Conservation (phyloP, 2,888 invertebrate genomes). For the Cataglyphis cursor region DNA sequence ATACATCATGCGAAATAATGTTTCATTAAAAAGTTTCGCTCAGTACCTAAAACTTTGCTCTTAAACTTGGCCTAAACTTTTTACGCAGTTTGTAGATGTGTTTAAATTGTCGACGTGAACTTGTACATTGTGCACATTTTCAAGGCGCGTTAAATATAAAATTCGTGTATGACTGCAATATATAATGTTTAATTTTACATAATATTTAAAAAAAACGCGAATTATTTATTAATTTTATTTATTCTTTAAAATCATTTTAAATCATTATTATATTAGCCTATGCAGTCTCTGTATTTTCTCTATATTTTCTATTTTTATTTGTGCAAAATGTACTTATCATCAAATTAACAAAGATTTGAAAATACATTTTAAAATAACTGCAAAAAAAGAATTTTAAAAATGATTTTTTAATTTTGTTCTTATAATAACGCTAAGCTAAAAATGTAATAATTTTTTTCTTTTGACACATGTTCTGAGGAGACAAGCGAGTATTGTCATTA, state of each 20-base stretch:
- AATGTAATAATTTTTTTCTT: not conserved
- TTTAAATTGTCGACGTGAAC: constrained; percentile 28
- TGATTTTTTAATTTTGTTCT: not conserved
- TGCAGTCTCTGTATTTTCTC: not conserved
- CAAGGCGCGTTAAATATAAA: constrained; percentile 14
- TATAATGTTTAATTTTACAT: not conserved
- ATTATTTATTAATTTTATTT: too few relatives aligned
- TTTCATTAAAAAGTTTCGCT: constrained; percentile 50
- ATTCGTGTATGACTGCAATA: constrained; percentile 7
- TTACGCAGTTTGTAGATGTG: constrained; percentile 22
- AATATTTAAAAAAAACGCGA: constrained; percentile 1
- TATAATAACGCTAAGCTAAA: constrained; percentile 13
- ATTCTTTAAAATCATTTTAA: not conserved
- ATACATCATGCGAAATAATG: constrained; percentile 52
- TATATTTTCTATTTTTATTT: not conserved
- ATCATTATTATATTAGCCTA: not conserved
- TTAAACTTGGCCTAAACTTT: constrained; percentile 41
- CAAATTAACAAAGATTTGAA: not conserved
- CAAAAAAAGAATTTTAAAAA: not conserved
- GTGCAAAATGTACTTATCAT: not conserved
- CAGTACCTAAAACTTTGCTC: constrained; percentile 26
- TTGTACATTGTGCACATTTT: constrained; percentile 21
- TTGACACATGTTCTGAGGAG: not conserved
- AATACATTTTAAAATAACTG: not conserved
- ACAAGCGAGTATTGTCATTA: constrained; percentile 36